Percentiles rank a stretch among this genome's conserved stretches.
Evolutionary conservation across 2,797 vertebrate genomes (phyloP).

Genomic region (Gallinago stenura): DNA sequence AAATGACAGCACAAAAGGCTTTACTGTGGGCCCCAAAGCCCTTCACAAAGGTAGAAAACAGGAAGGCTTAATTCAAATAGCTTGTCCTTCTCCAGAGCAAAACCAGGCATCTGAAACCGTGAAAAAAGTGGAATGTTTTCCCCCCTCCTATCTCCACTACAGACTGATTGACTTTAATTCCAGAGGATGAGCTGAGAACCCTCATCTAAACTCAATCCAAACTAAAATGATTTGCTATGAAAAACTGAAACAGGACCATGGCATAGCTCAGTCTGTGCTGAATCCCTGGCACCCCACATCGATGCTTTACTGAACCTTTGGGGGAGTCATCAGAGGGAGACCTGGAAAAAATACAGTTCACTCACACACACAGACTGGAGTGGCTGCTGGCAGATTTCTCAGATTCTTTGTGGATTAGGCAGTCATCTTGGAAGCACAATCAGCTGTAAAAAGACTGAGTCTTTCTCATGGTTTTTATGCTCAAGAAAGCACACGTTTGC

Average conservation of each 20-base stretch:
- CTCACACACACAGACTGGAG: background rate
- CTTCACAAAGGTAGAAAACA: constrained; percentile 1
- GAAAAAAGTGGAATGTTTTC: background rate
- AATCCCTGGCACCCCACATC: background rate
- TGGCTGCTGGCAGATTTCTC: background rate
- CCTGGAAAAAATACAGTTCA: background rate
- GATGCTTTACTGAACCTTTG: background rate
- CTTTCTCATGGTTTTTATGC: background rate
- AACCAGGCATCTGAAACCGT: background rate
- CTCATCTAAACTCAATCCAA: background rate
- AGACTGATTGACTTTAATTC: background rate
- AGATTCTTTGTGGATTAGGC: background rate
- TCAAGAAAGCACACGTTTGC: background rate
- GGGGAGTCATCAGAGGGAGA: background rate
- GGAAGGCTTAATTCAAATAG: background rate
- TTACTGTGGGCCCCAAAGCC: constrained; percentile 3
- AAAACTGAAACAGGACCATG: background rate
- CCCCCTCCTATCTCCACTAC: background rate
- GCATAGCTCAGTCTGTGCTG: background rate
- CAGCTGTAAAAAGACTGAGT: background rate
- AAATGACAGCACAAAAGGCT: constrained; percentile 56
- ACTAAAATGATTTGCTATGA: background rate
- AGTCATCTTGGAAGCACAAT: background rate
- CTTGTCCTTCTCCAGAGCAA: background rate
- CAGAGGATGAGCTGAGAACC: background rate